Evolutionary conservation across 2,888 invertebrate species (phyloP).

Genomic region (Molorchus minor): DNA sequence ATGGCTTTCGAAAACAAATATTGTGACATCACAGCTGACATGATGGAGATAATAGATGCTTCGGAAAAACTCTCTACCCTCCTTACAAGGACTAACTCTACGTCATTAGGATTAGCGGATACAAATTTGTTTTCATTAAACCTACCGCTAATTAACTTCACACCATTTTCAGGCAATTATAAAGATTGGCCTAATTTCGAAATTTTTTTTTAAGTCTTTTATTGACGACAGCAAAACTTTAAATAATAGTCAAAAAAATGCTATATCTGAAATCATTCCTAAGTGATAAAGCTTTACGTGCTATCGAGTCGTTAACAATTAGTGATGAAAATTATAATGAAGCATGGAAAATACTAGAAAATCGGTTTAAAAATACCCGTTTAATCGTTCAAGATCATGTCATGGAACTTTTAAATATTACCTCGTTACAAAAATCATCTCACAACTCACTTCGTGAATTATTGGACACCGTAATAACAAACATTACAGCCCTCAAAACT

Average conservation of each 20-base stretch:
- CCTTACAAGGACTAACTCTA: neutral
- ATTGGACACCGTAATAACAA: constrained; percentile 1
- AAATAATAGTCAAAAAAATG: constrained; percentile 2
- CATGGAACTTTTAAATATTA: constrained; percentile 1
- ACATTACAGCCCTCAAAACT: too few species aligned
- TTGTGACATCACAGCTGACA: constrained; percentile 4
- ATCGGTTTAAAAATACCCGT: constrained; percentile 4
- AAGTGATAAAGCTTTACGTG: neutral
- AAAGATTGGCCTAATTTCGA: constrained; percentile 3
- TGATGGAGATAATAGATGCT: neutral
- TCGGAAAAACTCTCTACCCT: neutral
- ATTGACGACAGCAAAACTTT: neutral
- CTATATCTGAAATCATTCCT: neutral
- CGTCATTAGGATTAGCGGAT: neutral
- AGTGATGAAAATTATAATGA: constrained; percentile 2
- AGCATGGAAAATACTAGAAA: constrained; percentile 5
- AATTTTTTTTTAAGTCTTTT: neutral
- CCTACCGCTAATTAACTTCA: constrained; percentile 1
- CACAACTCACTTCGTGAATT: neutral
- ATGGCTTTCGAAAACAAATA: neutral
- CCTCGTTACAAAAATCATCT: neutral
- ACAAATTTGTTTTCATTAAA: neutral
- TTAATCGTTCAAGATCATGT: constrained; percentile 6
- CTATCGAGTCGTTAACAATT: neutral
- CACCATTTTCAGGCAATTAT: neutral